Evolutionary conservation across 2,113 vertebrate genomes (phyloP).

Genomic region (Mormoops blainvillei): DNA sequence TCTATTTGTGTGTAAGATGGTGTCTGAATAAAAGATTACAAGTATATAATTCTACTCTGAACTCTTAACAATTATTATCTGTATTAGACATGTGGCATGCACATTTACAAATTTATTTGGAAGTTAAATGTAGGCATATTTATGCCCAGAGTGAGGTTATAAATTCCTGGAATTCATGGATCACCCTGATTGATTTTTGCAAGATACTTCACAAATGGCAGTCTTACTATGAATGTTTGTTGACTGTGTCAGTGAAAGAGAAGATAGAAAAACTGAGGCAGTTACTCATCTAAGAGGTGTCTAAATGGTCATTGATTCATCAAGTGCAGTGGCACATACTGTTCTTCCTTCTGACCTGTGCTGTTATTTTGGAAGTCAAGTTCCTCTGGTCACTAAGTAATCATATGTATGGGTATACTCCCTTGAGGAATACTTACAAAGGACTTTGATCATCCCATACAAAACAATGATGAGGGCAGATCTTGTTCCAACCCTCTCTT

Average conservation of each 20-base stretch:
- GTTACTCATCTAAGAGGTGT: neutral
- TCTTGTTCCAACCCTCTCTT: neutral
- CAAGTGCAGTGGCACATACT: neutral
- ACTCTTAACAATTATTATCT: neutral
- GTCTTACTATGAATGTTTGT: neutral
- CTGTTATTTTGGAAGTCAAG: neutral
- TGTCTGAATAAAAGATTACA: neutral
- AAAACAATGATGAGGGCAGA: neutral
- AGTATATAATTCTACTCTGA: accelerated
- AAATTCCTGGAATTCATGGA: neutral
- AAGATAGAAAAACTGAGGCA: neutral
- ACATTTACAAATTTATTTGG: neutral
- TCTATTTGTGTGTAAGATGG: too few species aligned
- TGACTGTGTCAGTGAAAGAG: neutral
- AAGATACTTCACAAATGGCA: neutral
- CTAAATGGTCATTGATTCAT: neutral
- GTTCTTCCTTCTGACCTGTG: constrained; percentile 21
- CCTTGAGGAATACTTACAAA: neutral
- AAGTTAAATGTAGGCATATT: neutral
- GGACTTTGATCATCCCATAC: neutral
- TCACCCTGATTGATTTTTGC: neutral
- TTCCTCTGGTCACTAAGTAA: neutral
- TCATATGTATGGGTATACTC: neutral
- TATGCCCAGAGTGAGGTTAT: neutral
- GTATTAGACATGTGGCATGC: neutral